Evolutionary conservation across 2,888 invertebrate species (phyloP).

Genomic region (Ferdinandea cuprea): DNA sequence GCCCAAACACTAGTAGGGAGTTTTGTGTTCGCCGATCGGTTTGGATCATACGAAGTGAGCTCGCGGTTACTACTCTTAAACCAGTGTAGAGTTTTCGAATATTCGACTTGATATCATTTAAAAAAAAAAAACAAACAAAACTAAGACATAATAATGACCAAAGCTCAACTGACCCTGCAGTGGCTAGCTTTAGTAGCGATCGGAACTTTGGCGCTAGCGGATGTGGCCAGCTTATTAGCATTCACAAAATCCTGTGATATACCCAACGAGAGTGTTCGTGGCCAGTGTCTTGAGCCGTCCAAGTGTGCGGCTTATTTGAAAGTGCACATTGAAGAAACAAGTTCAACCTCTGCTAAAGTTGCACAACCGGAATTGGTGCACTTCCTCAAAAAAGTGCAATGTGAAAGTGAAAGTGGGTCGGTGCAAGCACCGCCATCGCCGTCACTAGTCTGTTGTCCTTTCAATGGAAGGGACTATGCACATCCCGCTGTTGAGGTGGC

Average conservation of each 20-base stretch:
- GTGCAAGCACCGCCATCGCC: slow-evolving; percentile 65
- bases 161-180: slow-evolving; percentile 61
- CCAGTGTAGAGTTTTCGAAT: slow-evolving; percentile 39
- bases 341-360: slow-evolving; percentile 75
- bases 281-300: slow-evolving; percentile 79
- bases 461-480: slow-evolving; percentile 79
- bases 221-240: slow-evolving; percentile 45
- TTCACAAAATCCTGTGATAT: slow-evolving; percentile 79
- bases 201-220: slow-evolving; percentile 68
- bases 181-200: slow-evolving; percentile 71
- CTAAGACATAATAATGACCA: slow-evolving; percentile 56
- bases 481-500: slow-evolving; percentile 79
- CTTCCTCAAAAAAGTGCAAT: slow-evolving; percentile 81
- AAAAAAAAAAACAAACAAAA: slow-evolving; percentile 29
- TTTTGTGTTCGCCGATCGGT: slow-evolving; percentile 59
- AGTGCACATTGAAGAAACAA: slow-evolving; percentile 79
- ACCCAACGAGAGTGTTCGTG: slow-evolving; percentile 81
- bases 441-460: slow-evolving; percentile 80
- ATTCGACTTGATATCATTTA: slow-evolving; percentile 41
- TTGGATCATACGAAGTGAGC: slow-evolving; percentile 42
- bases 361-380: slow-evolving; percentile 79
- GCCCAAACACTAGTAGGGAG: slow-evolving; percentile 55
- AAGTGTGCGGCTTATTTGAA: slow-evolving; percentile 80
- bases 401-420: slow-evolving; percentile 75
- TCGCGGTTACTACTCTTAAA: slow-evolving; percentile 25